Percentiles rank a stretch among this genome's conserved stretches.
Conservation (phyloP, 2,888 invertebrate species). For the Melipona beecheii region DNA sequence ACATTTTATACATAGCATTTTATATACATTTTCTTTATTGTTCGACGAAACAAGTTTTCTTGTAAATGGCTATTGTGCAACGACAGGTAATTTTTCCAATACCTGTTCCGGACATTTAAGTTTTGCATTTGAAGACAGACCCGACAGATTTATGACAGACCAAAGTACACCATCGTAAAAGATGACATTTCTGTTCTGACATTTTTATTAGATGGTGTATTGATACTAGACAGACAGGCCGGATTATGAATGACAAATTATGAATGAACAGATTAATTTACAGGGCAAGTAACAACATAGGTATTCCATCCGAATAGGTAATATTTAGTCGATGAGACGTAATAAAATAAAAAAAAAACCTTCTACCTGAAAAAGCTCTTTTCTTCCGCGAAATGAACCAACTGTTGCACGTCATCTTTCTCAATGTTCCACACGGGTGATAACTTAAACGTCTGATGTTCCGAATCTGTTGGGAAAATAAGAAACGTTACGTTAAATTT, state of each 20-base stretch:
- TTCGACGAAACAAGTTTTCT: not conserved
- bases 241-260: not conserved
- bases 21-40: not conserved
- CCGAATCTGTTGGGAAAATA: constrained; percentile 66
- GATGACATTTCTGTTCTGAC: not conserved
- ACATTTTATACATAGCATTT: not conserved
- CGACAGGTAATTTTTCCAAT: constrained; percentile 10
- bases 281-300: not conserved
- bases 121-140: not conserved
- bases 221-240: too few relatives aligned
- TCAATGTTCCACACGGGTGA: constrained; percentile 77
- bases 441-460: constrained; percentile 72
- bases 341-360: too few relatives aligned
- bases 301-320: not conserved
- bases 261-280: not conserved
- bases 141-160: not conserved
- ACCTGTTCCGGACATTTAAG: not conserved
- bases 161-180: constrained; percentile 20
- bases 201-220: not conserved
- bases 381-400: constrained; percentile 75
- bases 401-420: constrained; percentile 75
- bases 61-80: constrained; percentile 2
- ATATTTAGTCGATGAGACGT: not conserved
- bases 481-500: not conserved
- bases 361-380: constrained; percentile 74